phyloP scores from a whole-genome alignment of 2,797 vertebrate genomes.

The Tapera naevia region DNA sequence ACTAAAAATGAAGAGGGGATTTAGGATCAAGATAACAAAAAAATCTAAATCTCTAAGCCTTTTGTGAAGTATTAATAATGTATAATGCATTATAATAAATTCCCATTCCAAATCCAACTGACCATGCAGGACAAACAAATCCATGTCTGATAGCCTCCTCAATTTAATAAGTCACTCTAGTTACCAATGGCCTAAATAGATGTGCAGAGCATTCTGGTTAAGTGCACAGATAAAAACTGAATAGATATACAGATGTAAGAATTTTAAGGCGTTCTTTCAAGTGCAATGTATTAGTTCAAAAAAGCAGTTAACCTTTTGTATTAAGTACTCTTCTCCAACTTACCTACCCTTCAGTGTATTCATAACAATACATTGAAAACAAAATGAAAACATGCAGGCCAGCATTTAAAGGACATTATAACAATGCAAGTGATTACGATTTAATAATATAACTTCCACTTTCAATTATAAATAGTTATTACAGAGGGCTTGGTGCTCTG shows the following conservation, averaged over 20 bases:
- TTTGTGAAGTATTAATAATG: constrained; percentile 72
- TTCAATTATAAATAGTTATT: background rate
- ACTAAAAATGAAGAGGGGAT: background rate
- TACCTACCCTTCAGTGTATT: background rate
- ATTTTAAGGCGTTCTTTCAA: background rate
- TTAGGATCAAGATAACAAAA: constrained; percentile 1
- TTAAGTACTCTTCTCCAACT: background rate
- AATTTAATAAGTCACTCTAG: background rate
- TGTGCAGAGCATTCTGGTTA: background rate
- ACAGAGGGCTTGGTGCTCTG: background rate
- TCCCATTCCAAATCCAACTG: constrained; percentile 49
- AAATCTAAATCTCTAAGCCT: constrained; percentile 60
- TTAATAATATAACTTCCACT: background rate
- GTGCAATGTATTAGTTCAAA: background rate
- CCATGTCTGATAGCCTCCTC: constrained; percentile 5
- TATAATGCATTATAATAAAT: constrained; percentile 59
- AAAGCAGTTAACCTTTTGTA: background rate
- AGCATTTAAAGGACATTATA: background rate
- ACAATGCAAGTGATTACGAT: background rate
- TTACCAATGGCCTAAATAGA: background rate
- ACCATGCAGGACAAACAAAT: constrained; percentile 48
- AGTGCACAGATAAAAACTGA: background rate
- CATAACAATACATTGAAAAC: background rate
- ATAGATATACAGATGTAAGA: background rate
- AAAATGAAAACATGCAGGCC: background rate